Evolutionary conservation across 2,797 vertebrate species (phyloP).

Genomic region (Chelon labrosus): DNA sequence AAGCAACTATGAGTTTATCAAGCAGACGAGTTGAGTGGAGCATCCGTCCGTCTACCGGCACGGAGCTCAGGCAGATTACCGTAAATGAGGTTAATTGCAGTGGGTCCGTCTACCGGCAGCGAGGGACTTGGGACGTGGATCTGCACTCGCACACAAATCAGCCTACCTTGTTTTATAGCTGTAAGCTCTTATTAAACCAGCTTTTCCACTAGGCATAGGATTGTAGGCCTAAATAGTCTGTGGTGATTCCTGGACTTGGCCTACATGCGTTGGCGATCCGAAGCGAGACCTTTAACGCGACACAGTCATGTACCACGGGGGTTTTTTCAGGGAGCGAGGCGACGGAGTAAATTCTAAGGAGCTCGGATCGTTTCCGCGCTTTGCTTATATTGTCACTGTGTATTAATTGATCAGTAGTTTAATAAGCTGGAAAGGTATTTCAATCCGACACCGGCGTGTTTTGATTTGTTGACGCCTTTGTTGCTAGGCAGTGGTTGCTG

Average conservation of each 20-base stretch:
- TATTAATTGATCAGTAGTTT: not conserved
- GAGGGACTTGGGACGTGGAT: slow-evolving; percentile 43
- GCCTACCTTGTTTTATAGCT: slow-evolving; percentile 48
- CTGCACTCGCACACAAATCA: slow-evolving; percentile 39
- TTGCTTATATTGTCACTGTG: not conserved
- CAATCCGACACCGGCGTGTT: slow-evolving; percentile 10
- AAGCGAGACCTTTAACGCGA: slow-evolving; percentile 3
- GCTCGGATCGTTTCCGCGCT: not conserved
- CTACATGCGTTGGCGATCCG: slow-evolving; percentile 16
- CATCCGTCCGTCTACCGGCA: slow-evolving; percentile 32
- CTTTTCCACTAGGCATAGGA: slow-evolving; percentile 9
- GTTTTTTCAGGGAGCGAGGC: not conserved
- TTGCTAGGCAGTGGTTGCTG: slow-evolving; percentile 56
- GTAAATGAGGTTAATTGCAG: slow-evolving; percentile 79
- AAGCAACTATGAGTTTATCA: slow-evolving; percentile 7
- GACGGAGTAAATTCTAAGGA: no score
- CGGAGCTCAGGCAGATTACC: slow-evolving; percentile 52
- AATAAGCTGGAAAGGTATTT: slow-evolving; percentile 32
- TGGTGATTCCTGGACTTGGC: slow-evolving; percentile 6
- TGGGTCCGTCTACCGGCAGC: slow-evolving; percentile 58
- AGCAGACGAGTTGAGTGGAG: slow-evolving; percentile 14
- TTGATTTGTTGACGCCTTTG: slow-evolving; percentile 52
- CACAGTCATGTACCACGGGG: not conserved
- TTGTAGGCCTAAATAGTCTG: slow-evolving; percentile 37
- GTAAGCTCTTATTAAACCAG: slow-evolving; percentile 53